Evolutionary conservation across 2,113 vertebrate species (phyloP), one percentile per base, ranked within the genome.

Genomic region (Abramis brama): DNA sequence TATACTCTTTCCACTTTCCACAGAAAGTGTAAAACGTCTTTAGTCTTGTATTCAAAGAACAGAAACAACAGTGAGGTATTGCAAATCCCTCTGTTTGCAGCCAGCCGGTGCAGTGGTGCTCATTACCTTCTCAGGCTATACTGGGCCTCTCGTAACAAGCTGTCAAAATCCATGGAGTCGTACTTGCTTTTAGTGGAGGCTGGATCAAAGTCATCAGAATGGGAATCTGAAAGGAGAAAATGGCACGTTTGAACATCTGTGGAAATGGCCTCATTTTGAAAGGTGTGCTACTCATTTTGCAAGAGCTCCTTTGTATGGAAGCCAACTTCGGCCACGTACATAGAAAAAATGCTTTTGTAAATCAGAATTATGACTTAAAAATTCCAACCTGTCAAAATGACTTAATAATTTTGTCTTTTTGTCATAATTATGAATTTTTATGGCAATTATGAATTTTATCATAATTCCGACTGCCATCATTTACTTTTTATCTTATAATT

Each of bases 131-230:
- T 96, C 93, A 99, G 96, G 93, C 98, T 98, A 93, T 96, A 94
- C 93, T 99, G 98, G 87, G 97, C 98, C 95, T 99, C 98, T 93
- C 94, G 96, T 89, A 99, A 96, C 96, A 99, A 97, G 96, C 97
- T 99, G 96, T 99, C 98, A 87, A 99, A 99, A 96, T 99, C 98
- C 97, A 99, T 96, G 93, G 97, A 99, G 96, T 99, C 98, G 89
- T 99, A 99, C 94, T 99, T 99, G 98, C 98, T 99, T 96, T 98
- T 99, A 89, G 97, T 97, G 93, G 97, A 98, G 95, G 98, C 95
- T 93, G 98, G 97, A 95, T 99, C 98, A 95, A 99, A 99, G 96
- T 99, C 98, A 89, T 99, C 98, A 91, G 97, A 97, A 93, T 97
- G 97, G 93, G 97, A 97, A 96, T 97, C 97, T 97, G 92, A 89